Evolutionary conservation across 53 echinoderm and acorn worm species (phyloP), one percentile per base, ranked within the genome.

Genomic region (Zoroaster sp.): DNA sequence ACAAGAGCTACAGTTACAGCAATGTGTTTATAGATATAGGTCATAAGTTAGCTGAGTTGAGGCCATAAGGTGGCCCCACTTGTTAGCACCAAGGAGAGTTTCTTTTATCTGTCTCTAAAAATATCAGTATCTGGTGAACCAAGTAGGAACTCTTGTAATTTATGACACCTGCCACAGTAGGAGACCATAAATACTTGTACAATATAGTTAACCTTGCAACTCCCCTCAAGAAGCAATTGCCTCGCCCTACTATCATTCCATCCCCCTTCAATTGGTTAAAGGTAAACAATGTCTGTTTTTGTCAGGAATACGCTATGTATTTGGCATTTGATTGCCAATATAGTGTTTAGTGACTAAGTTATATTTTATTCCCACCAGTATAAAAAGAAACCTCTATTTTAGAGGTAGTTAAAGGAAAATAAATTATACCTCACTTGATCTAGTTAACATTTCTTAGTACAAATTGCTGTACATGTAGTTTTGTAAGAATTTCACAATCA

Each of bases 81-180:
- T 51, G 36, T 54, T 79, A 37, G 79, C 12, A 1, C 39, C 28
- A 15, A 28, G 63, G 63, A 59, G 63, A 59, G 63, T 21, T 59
- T 59, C 10, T 28, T 25, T 2, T 59, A 59, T 25, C 28, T 59
- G 21, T 59, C 28, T 59, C 63, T 28, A 59, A 59, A 59, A 21
- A 54, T 28, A 59, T 59, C 28, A 59, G 63, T 28, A 25, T 28
- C 63, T 25, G 25, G 28, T 9, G 32, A 47, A 47, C 76, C 18
- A 35, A 39, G 41, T 20, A 74, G 79, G 63, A 23, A 63, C 38
- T 38, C 79, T 38, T 21, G 40, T 59, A 79, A 79, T 79, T 79
- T 79, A 79, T 18, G 79, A 79, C 79, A 59, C 59, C 79, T 59
- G 79, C 63, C 40, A 3, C 39, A 37, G 79, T 20, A 63, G 79